Conservation (phyloP, 2,113 vertebrate species). For the Cichladusa arquata region DNA sequence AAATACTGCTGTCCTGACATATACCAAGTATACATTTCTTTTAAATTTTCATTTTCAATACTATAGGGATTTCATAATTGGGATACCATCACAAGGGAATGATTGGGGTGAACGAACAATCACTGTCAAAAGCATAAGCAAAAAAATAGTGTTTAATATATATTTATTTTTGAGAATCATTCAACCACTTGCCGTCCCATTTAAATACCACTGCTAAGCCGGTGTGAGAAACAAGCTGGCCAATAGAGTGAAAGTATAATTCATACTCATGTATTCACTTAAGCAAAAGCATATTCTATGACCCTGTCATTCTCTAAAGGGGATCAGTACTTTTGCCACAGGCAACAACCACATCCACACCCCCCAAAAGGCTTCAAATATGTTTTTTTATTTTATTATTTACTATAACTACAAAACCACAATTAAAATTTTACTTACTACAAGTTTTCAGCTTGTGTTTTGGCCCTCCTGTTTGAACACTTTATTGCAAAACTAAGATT, state of each 20-base stretch:
- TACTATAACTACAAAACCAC: neutral
- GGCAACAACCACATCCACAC: neutral
- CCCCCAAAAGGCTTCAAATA: neutral
- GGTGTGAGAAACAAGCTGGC: neutral
- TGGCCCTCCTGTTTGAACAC: neutral
- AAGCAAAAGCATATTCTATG: neutral
- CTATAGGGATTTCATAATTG: neutral
- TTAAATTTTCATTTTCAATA: neutral
- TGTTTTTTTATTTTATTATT: neutral
- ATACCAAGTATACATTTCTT: neutral
- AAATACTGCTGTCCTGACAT: constrained; percentile 21
- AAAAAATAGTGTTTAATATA: neutral
- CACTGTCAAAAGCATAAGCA: neutral
- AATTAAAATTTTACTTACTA: neutral
- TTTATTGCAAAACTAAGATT: neutral
- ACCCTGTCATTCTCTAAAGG: neutral
- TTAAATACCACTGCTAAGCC: neutral
- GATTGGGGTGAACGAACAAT: neutral
- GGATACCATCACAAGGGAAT: neutral
- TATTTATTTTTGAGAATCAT: neutral
- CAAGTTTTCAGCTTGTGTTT: neutral
- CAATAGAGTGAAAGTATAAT: neutral
- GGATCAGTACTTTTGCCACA: neutral
- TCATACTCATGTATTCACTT: neutral
- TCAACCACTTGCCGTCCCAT: neutral